Conservation (phyloP, 2,888 invertebrate genomes). For the Drosophila recens region DNA sequence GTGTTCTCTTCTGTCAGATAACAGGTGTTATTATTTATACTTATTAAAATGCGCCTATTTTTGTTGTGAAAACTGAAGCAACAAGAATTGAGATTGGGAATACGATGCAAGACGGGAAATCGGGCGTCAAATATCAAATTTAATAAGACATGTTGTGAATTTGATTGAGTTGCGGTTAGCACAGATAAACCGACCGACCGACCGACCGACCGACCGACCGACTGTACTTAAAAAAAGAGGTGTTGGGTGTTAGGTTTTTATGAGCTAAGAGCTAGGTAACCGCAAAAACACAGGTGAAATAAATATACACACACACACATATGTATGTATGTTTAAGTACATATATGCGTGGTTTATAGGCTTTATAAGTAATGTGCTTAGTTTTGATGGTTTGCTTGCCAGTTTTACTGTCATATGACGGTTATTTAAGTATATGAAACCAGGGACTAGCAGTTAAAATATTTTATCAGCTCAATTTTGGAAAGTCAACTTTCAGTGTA, state of each 20-base stretch:
- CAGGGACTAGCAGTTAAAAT: too few species aligned
- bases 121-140: conserved; percentile 54
- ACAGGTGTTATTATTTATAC: conserved; percentile 5
- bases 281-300: conserved; percentile 44
- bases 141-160: conserved; percentile 46
- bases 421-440: background rate
- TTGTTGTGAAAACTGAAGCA: conserved; percentile 22
- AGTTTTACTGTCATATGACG: conserved; percentile 13
- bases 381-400: conserved; percentile 33
- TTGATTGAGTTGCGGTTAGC: conserved; percentile 55
- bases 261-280: conserved; percentile 38
- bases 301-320: background rate
- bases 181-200: conserved; percentile 1
- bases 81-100: conserved; percentile 47
- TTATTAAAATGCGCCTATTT: conserved; percentile 20
- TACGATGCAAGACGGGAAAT: conserved; percentile 68
- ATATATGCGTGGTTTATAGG: conserved; percentile 4
- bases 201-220: too few species aligned
- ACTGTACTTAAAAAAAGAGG: conserved; percentile 22
- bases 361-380: conserved; percentile 15
- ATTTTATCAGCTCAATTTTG: background rate
- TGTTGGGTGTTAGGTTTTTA: conserved; percentile 34
- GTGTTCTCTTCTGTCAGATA: conserved; percentile 10
- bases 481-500: conserved; percentile 18
- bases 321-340: background rate